These are phyloP conservation scores for Botia almorhae DNA, from an alignment of 2,797 vertebrate species.

Conservation along the genomic window DNA sequence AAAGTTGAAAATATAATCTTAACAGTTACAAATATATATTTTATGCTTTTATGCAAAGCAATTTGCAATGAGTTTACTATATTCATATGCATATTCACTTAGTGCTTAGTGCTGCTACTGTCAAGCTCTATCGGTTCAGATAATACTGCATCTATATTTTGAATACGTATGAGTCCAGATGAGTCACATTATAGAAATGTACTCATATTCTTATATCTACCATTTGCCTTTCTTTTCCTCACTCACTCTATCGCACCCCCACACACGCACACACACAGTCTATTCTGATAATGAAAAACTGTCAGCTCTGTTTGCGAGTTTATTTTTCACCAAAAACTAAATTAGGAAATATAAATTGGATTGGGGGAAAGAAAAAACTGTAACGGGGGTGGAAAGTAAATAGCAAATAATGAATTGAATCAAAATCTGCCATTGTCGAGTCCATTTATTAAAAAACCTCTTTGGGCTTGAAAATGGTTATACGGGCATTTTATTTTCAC, in stretches of 20 bases:
- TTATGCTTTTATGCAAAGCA: neutral
- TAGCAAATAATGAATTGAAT: constrained; percentile 16
- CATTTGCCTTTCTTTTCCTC: too few species aligned
- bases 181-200: too few species aligned
- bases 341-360: constrained; percentile 2
- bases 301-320: constrained; percentile 16
- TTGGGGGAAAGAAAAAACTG: neutral
- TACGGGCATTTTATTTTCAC: neutral
- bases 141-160: neutral
- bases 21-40: neutral
- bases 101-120: neutral
- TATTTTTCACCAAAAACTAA: constrained; percentile 25
- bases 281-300: constrained; percentile 38
- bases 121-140: neutral
- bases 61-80: neutral
- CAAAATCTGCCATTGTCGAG: neutral
- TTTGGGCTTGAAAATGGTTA: neutral
- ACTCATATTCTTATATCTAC: too few species aligned
- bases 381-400: neutral
- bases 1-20: neutral
- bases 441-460: neutral
- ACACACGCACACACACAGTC: neutral
- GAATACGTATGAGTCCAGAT: neutral
- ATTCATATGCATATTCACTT: too few species aligned
- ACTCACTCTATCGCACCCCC: too few species aligned